phyloP scores from a whole-genome alignment of 1,140 invertebrate genomes.

The Diprion similis region DNA sequence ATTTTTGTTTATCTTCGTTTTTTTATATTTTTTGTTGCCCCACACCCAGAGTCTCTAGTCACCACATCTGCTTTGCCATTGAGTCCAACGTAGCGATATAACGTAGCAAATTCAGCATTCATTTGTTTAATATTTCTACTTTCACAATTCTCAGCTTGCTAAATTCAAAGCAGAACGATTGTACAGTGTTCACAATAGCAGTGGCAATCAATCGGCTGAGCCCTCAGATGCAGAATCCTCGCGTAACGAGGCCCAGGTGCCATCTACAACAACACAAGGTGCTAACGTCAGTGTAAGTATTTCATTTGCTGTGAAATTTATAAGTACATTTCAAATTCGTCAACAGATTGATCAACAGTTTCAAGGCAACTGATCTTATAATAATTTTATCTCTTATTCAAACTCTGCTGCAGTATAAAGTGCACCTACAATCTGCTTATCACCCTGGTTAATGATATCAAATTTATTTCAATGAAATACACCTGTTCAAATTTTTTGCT shows the following conservation, averaged over 20 bases:
- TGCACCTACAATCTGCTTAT: no score
- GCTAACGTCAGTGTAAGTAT: constrained; percentile 34
- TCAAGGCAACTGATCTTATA: no score
- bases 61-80: no score
- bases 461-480: no score
- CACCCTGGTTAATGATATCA: no score
- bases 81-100: no score
- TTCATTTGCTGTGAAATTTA: background rate
- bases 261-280: constrained; percentile 35
- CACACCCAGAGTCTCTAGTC: no score
- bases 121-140: constrained; percentile 10
- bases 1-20: constrained; percentile 9
- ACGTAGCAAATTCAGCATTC: background rate
- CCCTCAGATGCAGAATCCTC: constrained; percentile 46
- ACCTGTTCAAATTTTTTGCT: no score
- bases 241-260: constrained; percentile 35
- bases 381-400: no score
- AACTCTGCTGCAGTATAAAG: no score
- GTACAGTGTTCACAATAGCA: constrained; percentile 19
- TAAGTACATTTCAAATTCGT: background rate
- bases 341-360: background rate
- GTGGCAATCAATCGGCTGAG: constrained; percentile 30
- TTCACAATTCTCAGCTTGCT: constrained; percentile 35
- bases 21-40: background rate
- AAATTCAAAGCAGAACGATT: constrained; percentile 39